Conservation (phyloP, 2,113 vertebrate species). For the Calcarius ornatus region DNA sequence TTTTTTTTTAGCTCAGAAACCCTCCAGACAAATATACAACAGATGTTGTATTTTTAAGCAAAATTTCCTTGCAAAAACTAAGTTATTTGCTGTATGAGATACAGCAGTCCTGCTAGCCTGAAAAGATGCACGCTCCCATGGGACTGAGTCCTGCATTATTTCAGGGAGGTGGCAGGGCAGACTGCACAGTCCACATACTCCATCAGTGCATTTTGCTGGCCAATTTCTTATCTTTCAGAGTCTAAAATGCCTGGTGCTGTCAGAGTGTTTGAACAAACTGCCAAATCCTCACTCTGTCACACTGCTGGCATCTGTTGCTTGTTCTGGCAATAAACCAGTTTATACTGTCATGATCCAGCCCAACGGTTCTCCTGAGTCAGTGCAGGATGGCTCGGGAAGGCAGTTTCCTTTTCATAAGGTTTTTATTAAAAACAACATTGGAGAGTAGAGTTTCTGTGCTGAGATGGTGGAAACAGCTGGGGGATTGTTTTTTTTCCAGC, state of each 20-base stretch:
- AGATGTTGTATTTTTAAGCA: background rate
- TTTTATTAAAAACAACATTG: slow-evolving; percentile 53
- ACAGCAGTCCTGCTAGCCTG: background rate
- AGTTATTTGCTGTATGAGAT: background rate
- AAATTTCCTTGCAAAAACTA: background rate
- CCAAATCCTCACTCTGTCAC: slow-evolving; percentile 49
- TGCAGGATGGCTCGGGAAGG: background rate
- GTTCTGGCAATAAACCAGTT: slow-evolving; percentile 60
- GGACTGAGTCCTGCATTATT: slow-evolving; percentile 41
- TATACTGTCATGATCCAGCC: slow-evolving; percentile 49
- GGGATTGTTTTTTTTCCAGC: background rate
- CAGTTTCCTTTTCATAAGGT: slow-evolving; percentile 6
- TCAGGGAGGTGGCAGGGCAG: slow-evolving; percentile 25
- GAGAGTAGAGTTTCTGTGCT: slow-evolving; percentile 14
- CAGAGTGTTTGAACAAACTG: slow-evolving; percentile 57
- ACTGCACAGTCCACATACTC: background rate
- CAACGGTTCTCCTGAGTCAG: slow-evolving; percentile 25
- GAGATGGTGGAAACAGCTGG: background rate
- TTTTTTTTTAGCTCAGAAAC: background rate
- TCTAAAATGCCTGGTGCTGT: slow-evolving; percentile 59
- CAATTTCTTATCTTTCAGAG: slow-evolving; percentile 59
- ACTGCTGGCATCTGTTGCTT: slow-evolving; percentile 54
- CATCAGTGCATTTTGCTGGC: slow-evolving; percentile 47
- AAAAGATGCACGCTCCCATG: background rate
- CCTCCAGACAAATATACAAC: background rate